Percentiles rank a stretch among this genome's conserved stretches.
Evolutionary conservation across 2,797 vertebrate species (phyloP).

Genomic region (Gobionotothen gibberifrons): DNA sequence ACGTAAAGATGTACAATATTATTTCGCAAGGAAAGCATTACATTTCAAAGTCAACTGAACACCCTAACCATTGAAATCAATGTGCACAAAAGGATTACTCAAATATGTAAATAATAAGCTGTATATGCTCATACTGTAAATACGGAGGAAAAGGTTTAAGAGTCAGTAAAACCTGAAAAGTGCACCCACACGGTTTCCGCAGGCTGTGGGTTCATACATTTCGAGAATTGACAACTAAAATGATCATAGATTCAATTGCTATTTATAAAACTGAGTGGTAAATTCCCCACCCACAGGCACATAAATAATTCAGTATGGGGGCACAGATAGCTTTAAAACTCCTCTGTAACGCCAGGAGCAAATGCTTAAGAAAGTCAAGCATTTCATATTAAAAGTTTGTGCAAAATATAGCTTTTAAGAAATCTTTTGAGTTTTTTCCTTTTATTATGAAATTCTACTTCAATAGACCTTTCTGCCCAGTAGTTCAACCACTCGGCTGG

Average conservation of each 20-base stretch:
- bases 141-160: not conserved
- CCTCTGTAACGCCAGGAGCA: not conserved
- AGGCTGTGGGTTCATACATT: not conserved
- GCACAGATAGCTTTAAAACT: not conserved
- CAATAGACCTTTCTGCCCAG: not conserved
- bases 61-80: no score
- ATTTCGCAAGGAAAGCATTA: not conserved
- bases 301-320: not conserved
- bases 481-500: not conserved
- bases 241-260: no score
- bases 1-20: accelerated
- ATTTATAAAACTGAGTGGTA: not conserved
- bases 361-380: not conserved
- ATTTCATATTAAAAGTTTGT: not conserved
- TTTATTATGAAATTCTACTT: no score
- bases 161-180: not conserved
- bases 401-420: not conserved
- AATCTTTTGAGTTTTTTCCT: not conserved
- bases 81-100: not conserved
- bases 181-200: not conserved
- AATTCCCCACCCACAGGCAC: constrained; percentile 15
- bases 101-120: not conserved
- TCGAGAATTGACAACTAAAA: not conserved
- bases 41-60: not conserved
- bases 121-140: not conserved